These are phyloP conservation scores for Chunga burmeisteri DNA, from an alignment of 2,113 vertebrate species.

Conservation along the genomic window DNA sequence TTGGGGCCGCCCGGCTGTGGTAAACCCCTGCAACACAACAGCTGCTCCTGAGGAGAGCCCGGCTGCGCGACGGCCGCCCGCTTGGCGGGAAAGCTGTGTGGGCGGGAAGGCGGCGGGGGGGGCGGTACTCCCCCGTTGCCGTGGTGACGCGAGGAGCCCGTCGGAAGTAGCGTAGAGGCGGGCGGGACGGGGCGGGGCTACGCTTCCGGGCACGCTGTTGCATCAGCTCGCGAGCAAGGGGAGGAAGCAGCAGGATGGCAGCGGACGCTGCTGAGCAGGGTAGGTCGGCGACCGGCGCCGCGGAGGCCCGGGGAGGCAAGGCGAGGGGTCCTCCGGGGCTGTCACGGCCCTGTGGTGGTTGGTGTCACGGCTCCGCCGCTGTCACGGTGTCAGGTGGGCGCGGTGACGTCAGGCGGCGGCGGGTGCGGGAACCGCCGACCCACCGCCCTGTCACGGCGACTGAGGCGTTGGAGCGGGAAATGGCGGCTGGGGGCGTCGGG, in stretches of 20 bases:
- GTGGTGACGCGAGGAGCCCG: not conserved
- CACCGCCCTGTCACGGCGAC: not conserved
- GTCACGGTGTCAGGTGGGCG: not conserved
- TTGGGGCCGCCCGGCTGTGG: not conserved
- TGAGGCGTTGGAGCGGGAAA: not conserved
- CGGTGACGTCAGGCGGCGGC: not conserved
- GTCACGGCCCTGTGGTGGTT: not conserved
- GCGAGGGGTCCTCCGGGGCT: not conserved
- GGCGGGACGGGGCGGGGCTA: not conserved
- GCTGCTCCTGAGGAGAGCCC: not conserved
- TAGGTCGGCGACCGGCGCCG: not conserved
- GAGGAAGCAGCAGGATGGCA: slow-evolving; percentile 40
- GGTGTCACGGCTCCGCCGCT: not conserved
- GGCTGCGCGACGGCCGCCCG: not conserved
- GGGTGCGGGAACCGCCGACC: too few species aligned
- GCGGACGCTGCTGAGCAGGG: not conserved
- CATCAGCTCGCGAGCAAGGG: slow-evolving; percentile 63
- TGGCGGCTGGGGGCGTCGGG: not conserved
- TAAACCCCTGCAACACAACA: rapidly evolving
- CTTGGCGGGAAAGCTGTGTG: not conserved
- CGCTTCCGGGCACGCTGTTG: slow-evolving; percentile 66
- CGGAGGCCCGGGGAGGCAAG: not conserved
- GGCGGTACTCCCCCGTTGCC: not conserved
- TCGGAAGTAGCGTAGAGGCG: slow-evolving; percentile 21
- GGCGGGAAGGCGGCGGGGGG: not conserved